These are phyloP conservation scores for Cyprinodon brontotheroides DNA, from an alignment of 2,113 vertebrate genomes.

Conservation along the genomic window DNA sequence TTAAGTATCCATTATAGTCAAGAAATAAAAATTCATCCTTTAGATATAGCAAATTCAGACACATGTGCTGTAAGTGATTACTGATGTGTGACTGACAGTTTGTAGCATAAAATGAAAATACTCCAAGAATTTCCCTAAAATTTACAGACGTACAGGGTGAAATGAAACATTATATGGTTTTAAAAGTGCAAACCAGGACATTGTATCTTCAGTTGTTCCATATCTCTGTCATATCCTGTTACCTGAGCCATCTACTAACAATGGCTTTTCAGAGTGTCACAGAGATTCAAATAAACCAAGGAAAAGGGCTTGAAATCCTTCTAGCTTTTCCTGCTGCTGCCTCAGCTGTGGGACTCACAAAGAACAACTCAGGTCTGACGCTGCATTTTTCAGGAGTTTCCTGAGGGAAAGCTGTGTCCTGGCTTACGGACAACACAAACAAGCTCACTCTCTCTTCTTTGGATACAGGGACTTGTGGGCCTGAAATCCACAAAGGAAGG, in stretches of 20 bases:
- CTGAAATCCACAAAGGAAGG: conserved; percentile 53
- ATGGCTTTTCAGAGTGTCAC: conserved; percentile 26
- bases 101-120: neutral
- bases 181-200: neutral
- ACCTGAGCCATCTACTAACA: conserved; percentile 34
- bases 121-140: neutral
- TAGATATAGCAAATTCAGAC: neutral
- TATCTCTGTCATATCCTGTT: conserved; percentile 22
- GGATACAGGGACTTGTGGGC: conserved; percentile 27
- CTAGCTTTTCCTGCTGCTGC: conserved; percentile 49
- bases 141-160: neutral
- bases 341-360: conserved; percentile 44
- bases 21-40: neutral
- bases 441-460: conserved; percentile 26
- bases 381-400: conserved; percentile 67
- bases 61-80: neutral
- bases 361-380: conserved; percentile 54
- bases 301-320: conserved; percentile 41
- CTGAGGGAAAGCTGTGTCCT: conserved; percentile 57
- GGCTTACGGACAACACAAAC: conserved; percentile 63
- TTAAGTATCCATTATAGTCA: conserved; percentile 8
- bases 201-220: conserved; percentile 12
- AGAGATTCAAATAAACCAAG: conserved; percentile 56
- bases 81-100: neutral
- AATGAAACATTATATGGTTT: neutral